phyloP scores from a whole-genome alignment of 2,797 vertebrate species.

The Oryzias sinensis region DNA sequence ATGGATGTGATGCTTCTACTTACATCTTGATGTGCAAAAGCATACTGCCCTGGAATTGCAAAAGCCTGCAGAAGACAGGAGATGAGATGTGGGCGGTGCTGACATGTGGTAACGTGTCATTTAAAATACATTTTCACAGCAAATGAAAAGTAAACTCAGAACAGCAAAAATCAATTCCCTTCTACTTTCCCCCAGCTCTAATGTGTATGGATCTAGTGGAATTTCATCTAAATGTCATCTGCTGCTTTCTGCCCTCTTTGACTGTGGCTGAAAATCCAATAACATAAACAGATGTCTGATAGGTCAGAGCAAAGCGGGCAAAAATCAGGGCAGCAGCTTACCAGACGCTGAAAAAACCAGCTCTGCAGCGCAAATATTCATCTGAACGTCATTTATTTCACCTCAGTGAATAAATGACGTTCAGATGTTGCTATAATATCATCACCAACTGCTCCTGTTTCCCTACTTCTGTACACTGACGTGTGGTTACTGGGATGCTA shows the following conservation, averaged over 20 bases:
- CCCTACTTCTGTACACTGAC: constrained; percentile 9
- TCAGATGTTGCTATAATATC: constrained; percentile 16
- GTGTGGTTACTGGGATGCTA: constrained; percentile 34
- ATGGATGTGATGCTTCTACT: constrained; percentile 73
- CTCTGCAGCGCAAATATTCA: constrained; percentile 24
- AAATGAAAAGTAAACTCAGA: constrained; percentile 2
- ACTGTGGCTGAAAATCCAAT: constrained; percentile 64
- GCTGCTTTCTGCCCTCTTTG: constrained; percentile 42
- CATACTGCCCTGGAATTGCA: constrained; percentile 90
- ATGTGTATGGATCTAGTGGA: constrained; percentile 62
- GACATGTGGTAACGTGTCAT: constrained; percentile 22
- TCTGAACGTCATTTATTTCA: constrained; percentile 27
- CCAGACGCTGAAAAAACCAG: constrained; percentile 29
- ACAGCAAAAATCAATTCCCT: constrained; percentile 49
- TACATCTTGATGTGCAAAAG: constrained; percentile 93
- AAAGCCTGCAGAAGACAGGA: constrained; percentile 78
- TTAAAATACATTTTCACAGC: constrained; percentile 22
- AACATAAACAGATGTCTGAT: constrained; percentile 67
- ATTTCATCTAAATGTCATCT: constrained; percentile 72
- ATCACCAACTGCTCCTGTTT: constrained; percentile 9
- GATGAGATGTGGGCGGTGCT: constrained; percentile 4
- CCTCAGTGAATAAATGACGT: constrained; percentile 13
- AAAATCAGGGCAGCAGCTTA: constrained; percentile 50
- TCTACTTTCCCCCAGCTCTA: constrained; percentile 38
- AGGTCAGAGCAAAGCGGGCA: constrained; percentile 54